Evolutionary conservation across 1,140 invertebrate genomes (phyloP).

Genomic region (Maniola jurtina): DNA sequence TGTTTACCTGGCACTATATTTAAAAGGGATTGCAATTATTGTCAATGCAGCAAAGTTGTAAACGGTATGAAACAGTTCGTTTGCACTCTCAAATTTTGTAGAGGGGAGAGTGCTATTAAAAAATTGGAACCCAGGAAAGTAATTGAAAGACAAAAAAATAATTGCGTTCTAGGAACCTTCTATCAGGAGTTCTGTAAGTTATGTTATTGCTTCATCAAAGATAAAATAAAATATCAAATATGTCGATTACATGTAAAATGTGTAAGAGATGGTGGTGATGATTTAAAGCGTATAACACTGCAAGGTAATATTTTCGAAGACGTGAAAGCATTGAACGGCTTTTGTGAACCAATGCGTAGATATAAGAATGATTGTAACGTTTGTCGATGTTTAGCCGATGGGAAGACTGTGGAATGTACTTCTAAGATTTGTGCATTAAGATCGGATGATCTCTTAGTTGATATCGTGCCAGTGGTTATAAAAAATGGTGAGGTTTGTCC

Average conservation of each 20-base stretch:
- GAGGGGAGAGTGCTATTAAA: not conserved
- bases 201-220: not conserved
- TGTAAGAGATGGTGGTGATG: not conserved
- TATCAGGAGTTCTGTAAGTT: conserved; percentile 35
- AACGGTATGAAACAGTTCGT: conserved; percentile 38
- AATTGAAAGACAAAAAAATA: conserved; percentile 16
- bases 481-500: conserved; percentile 38
- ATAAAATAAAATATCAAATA: not conserved
- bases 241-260: not conserved
- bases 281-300: conserved; percentile 12
- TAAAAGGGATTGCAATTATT: conserved; percentile 48
- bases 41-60: conserved; percentile 40
- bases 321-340: conserved; percentile 39
- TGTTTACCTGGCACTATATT: conserved; percentile 45
- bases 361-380: conserved; percentile 55
- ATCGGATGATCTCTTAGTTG: conserved; percentile 30
- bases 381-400: conserved; percentile 50
- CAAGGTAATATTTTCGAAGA: conserved; percentile 4
- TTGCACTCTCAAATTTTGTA: conserved; percentile 35
- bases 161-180: conserved; percentile 43
- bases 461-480: conserved; percentile 46
- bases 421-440: conserved; percentile 38
- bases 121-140: not conserved
- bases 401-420: conserved; percentile 49
- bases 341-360: conserved; percentile 50